A percentile compares a stretch with the other conserved stretches of the same genome.
Evolutionary conservation across 2,888 invertebrate genomes (phyloP).

Genomic region (Scaptomyza caliginosa): DNA sequence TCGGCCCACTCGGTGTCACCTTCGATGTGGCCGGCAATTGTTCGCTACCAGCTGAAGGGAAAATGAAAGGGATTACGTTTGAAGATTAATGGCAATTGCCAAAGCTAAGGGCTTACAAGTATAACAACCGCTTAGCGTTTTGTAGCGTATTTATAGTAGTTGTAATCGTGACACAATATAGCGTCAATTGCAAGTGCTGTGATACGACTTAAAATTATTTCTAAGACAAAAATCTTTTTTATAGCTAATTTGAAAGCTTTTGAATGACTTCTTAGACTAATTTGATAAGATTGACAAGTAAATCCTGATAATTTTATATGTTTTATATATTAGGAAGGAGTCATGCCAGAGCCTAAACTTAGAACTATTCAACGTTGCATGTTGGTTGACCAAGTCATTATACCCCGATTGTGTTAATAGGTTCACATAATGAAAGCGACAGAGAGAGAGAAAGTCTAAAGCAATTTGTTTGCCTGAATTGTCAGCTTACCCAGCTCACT

Average conservation of each 20-base stretch:
- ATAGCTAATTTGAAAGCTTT: background rate
- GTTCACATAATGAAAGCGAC: slow-evolving; percentile 16
- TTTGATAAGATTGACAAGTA: too few species aligned
- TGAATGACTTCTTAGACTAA: too few species aligned
- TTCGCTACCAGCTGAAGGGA: slow-evolving; percentile 42
- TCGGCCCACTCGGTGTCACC: slow-evolving; percentile 44
- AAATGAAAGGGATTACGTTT: slow-evolving; percentile 24
- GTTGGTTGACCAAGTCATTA: slow-evolving; percentile 22
- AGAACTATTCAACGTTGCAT: slow-evolving; percentile 2
- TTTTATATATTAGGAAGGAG: too few species aligned
- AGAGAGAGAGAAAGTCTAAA: slow-evolving; percentile 21
- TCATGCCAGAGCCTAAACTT: background rate
- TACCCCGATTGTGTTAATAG: slow-evolving; percentile 23
- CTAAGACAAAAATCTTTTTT: too few species aligned
- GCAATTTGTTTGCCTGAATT: slow-evolving; percentile 47
- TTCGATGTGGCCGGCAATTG: slow-evolving; percentile 56
- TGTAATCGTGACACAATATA: background rate
- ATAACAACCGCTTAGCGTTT: background rate
- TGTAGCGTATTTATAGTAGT: too few species aligned
- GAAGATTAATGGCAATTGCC: slow-evolving; percentile 37
- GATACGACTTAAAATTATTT: too few species aligned
- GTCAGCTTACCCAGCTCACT: slow-evolving; percentile 61
- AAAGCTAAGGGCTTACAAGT: background rate
- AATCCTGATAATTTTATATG: too few species aligned
- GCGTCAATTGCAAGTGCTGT: too few species aligned